Conservation (phyloP, 2,797 vertebrate species). For the Phoeniculus purpureus region DNA sequence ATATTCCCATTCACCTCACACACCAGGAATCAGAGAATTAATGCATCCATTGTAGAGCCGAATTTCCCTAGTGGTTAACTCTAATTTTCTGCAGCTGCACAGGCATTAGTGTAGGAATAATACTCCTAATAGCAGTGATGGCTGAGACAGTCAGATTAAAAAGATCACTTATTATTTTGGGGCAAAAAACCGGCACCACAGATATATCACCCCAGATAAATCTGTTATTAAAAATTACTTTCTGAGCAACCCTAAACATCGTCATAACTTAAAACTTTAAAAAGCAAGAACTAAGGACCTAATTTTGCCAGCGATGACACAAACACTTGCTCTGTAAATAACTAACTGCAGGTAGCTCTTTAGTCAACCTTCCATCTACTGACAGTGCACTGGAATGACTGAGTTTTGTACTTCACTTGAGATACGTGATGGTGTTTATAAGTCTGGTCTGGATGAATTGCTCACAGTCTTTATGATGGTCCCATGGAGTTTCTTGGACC, state of each 20-base stretch:
- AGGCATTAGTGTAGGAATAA: slow-evolving; percentile 58
- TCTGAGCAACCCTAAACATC: not conserved
- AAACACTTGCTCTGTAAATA: slow-evolving; percentile 22
- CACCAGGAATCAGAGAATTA: slow-evolving; percentile 33
- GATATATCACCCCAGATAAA: not conserved
- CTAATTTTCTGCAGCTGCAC: slow-evolving; percentile 70
- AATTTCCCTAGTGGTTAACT: slow-evolving; percentile 59
- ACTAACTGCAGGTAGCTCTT: not conserved
- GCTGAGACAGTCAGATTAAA: slow-evolving; percentile 34
- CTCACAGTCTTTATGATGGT: not conserved
- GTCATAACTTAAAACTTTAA: not conserved
- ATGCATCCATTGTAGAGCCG: slow-evolving; percentile 25
- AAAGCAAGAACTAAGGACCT: not conserved
- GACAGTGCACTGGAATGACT: not conserved
- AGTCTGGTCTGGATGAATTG: not conserved
- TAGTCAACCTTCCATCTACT: not conserved
- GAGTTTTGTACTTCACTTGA: not conserved
- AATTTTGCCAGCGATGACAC: not conserved
- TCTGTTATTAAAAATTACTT: slow-evolving; percentile 10
- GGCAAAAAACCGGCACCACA: not conserved
- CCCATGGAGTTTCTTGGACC: not conserved
- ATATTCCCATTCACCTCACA: slow-evolving; percentile 40
- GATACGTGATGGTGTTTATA: not conserved
- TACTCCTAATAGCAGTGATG: slow-evolving; percentile 36
- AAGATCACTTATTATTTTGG: not conserved